Evolutionary conservation across 2,113 vertebrate species (phyloP).

Genomic region (Neogobius melanostomus): DNA sequence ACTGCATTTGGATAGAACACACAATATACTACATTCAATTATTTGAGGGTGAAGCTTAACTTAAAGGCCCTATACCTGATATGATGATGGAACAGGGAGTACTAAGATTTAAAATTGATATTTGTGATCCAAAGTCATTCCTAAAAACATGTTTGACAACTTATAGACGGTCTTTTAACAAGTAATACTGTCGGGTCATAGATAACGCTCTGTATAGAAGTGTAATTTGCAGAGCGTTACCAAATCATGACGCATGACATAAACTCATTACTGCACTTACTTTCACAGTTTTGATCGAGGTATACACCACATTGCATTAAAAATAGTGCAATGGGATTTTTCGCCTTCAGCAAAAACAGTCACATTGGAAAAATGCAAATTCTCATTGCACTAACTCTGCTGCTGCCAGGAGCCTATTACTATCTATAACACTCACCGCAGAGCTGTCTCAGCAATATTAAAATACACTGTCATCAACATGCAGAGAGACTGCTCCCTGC

Average conservation of each 20-base stretch:
- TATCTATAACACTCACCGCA: not conserved
- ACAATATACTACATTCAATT: no score
- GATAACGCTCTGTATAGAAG: no score
- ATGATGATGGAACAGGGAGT: no score
- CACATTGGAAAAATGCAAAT: not conserved
- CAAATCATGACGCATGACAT: not conserved
- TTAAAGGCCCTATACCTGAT: no score
- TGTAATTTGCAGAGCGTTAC: not conserved
- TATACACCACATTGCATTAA: not conserved
- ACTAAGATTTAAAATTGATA: no score
- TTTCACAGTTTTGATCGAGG: not conserved
- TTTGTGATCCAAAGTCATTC: no score
- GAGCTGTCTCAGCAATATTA: slow-evolving; percentile 5
- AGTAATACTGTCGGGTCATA: no score
- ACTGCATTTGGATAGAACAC: no score
- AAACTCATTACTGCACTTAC: not conserved
- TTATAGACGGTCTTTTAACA: no score
- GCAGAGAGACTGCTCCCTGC: not conserved
- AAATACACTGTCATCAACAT: slow-evolving; percentile 7
- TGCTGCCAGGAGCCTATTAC: not conserved
- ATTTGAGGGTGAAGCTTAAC: no score
- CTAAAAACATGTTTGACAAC: no score
- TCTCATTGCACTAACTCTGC: not conserved
- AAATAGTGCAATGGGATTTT: not conserved
- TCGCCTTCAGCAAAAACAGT: not conserved